Evolutionary conservation across 2,797 vertebrate species (phyloP), one percentile per base, ranked within the genome.

Genomic region (Glyptemys insculpta): DNA sequence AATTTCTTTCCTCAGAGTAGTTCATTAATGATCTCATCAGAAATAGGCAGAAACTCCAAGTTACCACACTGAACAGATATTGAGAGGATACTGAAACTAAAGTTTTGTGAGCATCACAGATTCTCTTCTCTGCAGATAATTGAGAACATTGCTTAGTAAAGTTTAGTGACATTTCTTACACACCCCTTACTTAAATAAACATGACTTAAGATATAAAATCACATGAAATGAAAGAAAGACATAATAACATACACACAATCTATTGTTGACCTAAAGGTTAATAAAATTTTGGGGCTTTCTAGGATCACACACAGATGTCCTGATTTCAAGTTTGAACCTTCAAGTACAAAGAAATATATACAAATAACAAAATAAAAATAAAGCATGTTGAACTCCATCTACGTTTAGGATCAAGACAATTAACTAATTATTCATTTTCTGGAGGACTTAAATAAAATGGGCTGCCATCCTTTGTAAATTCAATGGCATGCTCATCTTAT

Each of bases 361-460:
- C 29, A 54, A 54, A 54, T 54, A 54, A 54, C 53, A 54, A 25
- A 59, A 80, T 80, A 85, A 25, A 23, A 49, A 15, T 11, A 68
- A 87, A 34, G 12, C 12, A 44, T 25, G 47, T 23, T 96, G 94
- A 94, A 92, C 90, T 95, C 89, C 87, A 93, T 95, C 91, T 93
- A 96, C 94, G 87, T 96, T 95, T 88, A 95, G 95, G 94, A 97
- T 96, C 94, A 94, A 92, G 93, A 94, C 94, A 97, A 96, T 97
- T 97, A 97, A 93, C 86, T 96, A 96, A 94, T 95, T 97, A 95
- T 92, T 83, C 87, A 95, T 91, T 93, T 97, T 93, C 87, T 81
- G 49, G 76, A 95, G 94, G 88, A 93, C 84, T 76, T 76, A 49
- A 91, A 84, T 92, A 96, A 93, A 53, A 54, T 68, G 90, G 85